Base-by-base conservation (phyloP, 2,888 invertebrate species). In the Lomographa bimaculata region DNA sequence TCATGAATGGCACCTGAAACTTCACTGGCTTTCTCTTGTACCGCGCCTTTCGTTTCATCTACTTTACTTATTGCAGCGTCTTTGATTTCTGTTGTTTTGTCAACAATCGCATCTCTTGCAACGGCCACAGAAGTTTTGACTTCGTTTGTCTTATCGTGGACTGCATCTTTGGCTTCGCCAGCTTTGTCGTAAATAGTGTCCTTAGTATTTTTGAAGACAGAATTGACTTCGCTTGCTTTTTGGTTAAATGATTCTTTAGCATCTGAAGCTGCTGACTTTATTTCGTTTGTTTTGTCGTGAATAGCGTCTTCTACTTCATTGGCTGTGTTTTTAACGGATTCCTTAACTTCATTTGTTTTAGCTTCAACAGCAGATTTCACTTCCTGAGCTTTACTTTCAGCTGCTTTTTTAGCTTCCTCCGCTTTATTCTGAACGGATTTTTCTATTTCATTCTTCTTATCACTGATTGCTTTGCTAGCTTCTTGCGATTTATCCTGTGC, bases 401-500 rank as follows among this genome's bases (percentile, higher is more conserved):
- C 55, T 0, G 55, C 56, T 27, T 60, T 57, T 34, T 66, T 64
- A 1, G 56, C 57, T 50, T 66, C 63, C 25, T 60, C 53, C 6
- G 64, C 47, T 32, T 63, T 71, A 9, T 71, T 59, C 3, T 71
- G 53, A 16, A 69, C 49, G 3, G 68, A 54, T 42, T 70, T 64
- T 41, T 65, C 59, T 4, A 66, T 49, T 53, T 72, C 68, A 41
- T 60, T 50, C 7, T 65, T 70, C 36, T 61, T 69, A 30, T 66
- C 61, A 11, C 49, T 48, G 2, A 65, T 46, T 25, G 64, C 54
- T 40, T 72, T 64, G 46, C 71, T 68, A 1, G 60, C 50, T 57
- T 75, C 64, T 3, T 66, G 57, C 23, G 66, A 62, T 45, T 71
- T 75, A 5, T 67, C 64, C 11, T 69, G 55, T 27, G 65, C 46